These are phyloP conservation scores for Chlorops oryzae DNA, from an alignment of 1,140 invertebrate species.

Conservation along the genomic window DNA sequence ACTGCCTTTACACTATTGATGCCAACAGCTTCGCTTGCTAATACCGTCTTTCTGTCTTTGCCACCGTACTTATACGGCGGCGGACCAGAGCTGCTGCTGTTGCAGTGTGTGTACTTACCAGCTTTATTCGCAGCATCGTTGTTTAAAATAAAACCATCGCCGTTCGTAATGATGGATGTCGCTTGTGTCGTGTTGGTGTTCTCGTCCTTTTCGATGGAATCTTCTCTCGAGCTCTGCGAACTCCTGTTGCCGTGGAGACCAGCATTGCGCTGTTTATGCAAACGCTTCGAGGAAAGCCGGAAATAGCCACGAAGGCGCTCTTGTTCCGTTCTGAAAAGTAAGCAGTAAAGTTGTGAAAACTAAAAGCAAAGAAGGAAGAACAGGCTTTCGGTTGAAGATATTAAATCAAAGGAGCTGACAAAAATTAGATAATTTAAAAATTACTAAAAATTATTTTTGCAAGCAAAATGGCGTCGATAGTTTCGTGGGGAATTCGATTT, in stretches of 20 bases:
- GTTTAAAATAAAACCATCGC: constrained; percentile 4
- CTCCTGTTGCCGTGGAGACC: constrained; percentile 24
- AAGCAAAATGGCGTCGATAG: too few relatives aligned
- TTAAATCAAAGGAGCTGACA: too few relatives aligned
- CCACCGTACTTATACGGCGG: not conserved
- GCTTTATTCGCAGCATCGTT: constrained; percentile 6
- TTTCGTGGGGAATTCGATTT: too few relatives aligned
- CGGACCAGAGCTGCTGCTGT: constrained; percentile 12
- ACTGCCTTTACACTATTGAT: not conserved
- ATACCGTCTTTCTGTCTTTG: not conserved
- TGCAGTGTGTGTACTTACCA: constrained; percentile 10
- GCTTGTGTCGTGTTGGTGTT: constrained; percentile 24
- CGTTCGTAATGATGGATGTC: constrained; percentile 12
- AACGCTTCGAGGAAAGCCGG: constrained; percentile 48
- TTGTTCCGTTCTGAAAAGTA: constrained; percentile 51
- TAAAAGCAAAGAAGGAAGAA: not conserved
- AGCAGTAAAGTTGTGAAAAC: not conserved
- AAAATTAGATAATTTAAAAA: too few relatives aligned
- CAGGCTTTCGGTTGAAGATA: not conserved
- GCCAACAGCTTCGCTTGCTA: not conserved
- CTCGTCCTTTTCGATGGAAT: constrained; percentile 43
- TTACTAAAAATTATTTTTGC: too few relatives aligned
- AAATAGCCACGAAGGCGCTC: constrained; percentile 60
- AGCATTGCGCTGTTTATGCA: constrained; percentile 18
- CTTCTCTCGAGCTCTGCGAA: constrained; percentile 20